These are phyloP conservation scores for Myotis yumanensis DNA, from an alignment of 2,113 vertebrate genomes.

Conservation along the genomic window DNA sequence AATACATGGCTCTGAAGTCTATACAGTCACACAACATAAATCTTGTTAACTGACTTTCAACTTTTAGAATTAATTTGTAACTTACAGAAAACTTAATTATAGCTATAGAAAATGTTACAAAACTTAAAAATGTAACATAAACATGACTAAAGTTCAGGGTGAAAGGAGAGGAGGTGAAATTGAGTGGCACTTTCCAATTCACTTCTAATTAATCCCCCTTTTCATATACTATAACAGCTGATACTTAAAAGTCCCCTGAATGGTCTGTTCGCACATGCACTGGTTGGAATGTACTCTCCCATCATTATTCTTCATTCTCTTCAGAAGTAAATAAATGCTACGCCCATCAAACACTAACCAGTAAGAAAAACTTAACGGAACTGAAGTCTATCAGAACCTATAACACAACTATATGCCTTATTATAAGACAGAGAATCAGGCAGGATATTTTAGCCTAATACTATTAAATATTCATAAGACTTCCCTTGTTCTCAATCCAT, in stretches of 20 bases:
- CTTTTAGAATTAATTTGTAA: not conserved
- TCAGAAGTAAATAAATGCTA: not conserved
- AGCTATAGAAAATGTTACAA: not conserved
- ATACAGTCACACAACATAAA: not conserved
- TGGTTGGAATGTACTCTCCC: not conserved
- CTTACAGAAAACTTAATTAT: not conserved
- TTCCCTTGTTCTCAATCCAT: not conserved
- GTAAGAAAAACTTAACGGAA: not conserved
- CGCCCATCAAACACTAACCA: not conserved
- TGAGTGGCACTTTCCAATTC: not conserved
- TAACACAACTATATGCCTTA: not conserved
- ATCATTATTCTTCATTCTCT: not conserved
- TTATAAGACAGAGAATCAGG: not conserved
- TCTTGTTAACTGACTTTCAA: not conserved
- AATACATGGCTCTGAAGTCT: not conserved
- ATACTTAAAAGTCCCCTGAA: not conserved
- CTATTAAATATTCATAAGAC: not conserved
- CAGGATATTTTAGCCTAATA: not conserved
- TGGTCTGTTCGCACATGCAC: not conserved
- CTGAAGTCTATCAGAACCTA: not conserved
- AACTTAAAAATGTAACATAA: slow-evolving; percentile 12
- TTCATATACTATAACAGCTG: not conserved
- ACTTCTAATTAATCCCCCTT: not conserved
- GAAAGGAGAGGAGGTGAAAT: not conserved
- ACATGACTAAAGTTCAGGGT: not conserved